phyloP scores from a whole-genome alignment of 1,140 invertebrate genomes.

The Drosophila oshimai region DNA sequence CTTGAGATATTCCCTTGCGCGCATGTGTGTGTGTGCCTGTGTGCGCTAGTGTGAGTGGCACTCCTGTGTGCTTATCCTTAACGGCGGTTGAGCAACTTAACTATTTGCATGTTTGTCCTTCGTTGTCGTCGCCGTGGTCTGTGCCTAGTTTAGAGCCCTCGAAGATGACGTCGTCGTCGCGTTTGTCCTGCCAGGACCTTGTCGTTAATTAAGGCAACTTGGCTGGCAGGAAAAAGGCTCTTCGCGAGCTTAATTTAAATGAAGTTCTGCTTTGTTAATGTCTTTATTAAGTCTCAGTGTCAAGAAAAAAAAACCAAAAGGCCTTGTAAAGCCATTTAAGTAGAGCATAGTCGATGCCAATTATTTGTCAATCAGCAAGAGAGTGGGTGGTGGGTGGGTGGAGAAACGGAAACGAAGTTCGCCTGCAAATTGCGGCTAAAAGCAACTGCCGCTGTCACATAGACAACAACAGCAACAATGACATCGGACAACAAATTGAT shows the following conservation, averaged over 20 bases:
- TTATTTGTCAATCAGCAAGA: constrained; percentile 50
- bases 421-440: constrained; percentile 59
- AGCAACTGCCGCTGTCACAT: constrained; percentile 45
- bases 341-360: constrained; percentile 21
- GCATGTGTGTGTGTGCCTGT: background rate
- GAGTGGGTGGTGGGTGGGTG: background rate
- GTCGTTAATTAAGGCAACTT: constrained; percentile 48
- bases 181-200: constrained; percentile 8
- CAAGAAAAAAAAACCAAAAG: background rate
- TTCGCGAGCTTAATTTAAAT: constrained; percentile 64
- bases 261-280: constrained; percentile 31
- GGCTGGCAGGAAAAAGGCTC: constrained; percentile 33
- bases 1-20: constrained; percentile 66
- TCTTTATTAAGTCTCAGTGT: constrained; percentile 36
- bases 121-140: constrained; percentile 24
- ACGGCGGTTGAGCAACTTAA: constrained; percentile 68
- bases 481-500: constrained; percentile 71
- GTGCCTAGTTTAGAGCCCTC: constrained; percentile 24
- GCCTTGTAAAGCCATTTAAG: constrained; percentile 8
- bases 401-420: constrained; percentile 45
- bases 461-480: constrained; percentile 28
- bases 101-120: constrained; percentile 71
- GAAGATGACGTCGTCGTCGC: constrained; percentile 55
- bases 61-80: constrained; percentile 76
- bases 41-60: constrained; percentile 39